Percentiles rank a stretch among this genome's conserved stretches.
phyloP scores from a whole-genome alignment of 1,140 invertebrate species.

The Hycleus phaleratus region DNA sequence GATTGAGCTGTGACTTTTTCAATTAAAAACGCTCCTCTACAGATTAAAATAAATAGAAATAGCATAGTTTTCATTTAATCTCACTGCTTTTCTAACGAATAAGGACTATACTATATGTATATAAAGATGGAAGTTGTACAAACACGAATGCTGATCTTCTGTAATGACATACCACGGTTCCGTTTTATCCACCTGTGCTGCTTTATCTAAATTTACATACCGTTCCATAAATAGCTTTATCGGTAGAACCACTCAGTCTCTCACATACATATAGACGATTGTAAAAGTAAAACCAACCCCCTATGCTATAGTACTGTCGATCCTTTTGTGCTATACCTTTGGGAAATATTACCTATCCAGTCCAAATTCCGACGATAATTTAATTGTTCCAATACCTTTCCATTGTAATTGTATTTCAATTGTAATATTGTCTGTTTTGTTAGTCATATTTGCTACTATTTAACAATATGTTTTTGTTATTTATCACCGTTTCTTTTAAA shows the following conservation, averaged over 20 bases:
- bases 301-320: no score
- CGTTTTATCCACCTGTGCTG: conserved; percentile 10
- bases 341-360: no score
- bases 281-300: neutral
- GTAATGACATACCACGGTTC: conserved; percentile 8
- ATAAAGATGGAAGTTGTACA: neutral
- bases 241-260: neutral
- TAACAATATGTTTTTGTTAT: no score
- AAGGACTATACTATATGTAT: neutral
- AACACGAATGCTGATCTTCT: conserved; percentile 2
- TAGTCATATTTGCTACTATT: no score
- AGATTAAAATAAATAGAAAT: conserved; percentile 20
- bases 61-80: neutral
- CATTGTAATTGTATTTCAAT: conserved; percentile 9
- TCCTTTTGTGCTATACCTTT: no score
- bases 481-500: no score
- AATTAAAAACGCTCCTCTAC: conserved; percentile 13
- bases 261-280: neutral
- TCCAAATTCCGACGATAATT: neutral
- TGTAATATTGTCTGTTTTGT: neutral
- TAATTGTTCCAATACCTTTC: conserved; percentile 10
- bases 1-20: conserved; percentile 1
- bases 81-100: neutral
- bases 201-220: conserved; percentile 7
- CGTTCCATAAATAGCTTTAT: conserved; percentile 12